phyloP scores from a whole-genome alignment of 2,113 vertebrate species.

The Microcebus tavaratra region DNA sequence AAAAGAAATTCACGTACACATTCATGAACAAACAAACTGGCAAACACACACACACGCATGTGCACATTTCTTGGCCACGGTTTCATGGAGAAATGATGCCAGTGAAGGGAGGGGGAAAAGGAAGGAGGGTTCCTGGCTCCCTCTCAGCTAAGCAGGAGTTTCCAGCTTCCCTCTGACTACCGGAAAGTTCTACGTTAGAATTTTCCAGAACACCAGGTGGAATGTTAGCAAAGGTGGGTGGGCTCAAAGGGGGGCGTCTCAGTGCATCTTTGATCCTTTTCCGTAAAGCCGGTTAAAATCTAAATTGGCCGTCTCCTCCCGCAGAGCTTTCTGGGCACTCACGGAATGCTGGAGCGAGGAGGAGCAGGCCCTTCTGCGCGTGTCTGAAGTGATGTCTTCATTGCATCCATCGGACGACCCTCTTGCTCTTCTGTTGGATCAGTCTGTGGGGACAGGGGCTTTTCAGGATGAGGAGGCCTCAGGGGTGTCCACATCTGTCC shows the following conservation, averaged over 20 bases:
- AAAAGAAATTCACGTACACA: too few species aligned
- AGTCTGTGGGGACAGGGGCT: fast-evolving
- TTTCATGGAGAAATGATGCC: too few species aligned
- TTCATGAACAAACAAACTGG: too few species aligned
- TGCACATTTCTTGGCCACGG: too few species aligned
- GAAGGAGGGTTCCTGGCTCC: too few species aligned
- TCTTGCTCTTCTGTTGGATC: not conserved
- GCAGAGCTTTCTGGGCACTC: not conserved
- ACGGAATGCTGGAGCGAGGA: not conserved
- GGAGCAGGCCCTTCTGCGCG: fast-evolving
- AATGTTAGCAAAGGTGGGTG: not conserved
- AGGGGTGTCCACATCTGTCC: fast-evolving
- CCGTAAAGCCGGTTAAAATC: too few species aligned
- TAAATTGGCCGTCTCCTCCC: not conserved
- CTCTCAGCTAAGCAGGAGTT: too few species aligned
- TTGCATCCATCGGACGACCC: fast-evolving
- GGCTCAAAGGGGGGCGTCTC: fast-evolving
- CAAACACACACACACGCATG: too few species aligned
- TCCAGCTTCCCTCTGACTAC: not conserved
- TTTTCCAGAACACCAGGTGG: not conserved
- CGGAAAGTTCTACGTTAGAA: not conserved
- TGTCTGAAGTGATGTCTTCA: not conserved
- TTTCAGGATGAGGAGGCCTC: not conserved
- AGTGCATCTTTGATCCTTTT: not conserved
- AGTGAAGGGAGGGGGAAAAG: too few species aligned